Percentiles rank a stretch among this genome's conserved stretches.
Evolutionary conservation across 2,113 vertebrate species (phyloP).

Genomic region (Tringa solitaria): DNA sequence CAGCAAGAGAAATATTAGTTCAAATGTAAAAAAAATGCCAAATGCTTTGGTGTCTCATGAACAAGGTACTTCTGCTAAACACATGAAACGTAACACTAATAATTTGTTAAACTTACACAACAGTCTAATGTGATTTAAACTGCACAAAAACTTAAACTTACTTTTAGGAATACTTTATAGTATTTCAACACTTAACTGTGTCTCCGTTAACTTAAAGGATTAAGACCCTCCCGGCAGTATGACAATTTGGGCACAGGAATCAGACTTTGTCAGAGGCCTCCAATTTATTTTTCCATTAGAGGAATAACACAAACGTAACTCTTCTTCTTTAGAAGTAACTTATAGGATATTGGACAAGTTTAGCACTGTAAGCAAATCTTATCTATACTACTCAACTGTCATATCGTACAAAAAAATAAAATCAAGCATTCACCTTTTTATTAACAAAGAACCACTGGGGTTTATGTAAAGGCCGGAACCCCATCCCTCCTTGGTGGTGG

Average conservation of each 20-base stretch:
- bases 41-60: not conserved
- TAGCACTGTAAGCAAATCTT: not conserved
- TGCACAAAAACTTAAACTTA: not conserved
- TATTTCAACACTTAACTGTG: not conserved
- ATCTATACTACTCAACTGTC: fast-evolving
- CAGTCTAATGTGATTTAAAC: not conserved
- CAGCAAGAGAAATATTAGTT: not conserved
- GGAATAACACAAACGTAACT: not conserved
- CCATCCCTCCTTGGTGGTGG: constrained; percentile 77
- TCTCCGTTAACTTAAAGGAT: not conserved
- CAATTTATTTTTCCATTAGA: not conserved
- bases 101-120: not conserved
- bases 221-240: not conserved
- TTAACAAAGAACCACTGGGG: constrained; percentile 90
- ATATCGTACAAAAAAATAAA: fast-evolving
- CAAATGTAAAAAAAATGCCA: not conserved
- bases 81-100: not conserved
- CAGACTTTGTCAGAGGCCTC: not conserved
- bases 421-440: constrained; percentile 82
- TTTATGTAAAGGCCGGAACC: constrained; percentile 93
- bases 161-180: not conserved
- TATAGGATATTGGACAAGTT: not conserved
- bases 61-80: not conserved
- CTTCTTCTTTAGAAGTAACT: not conserved
- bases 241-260: not conserved